Percentiles rank a stretch among this genome's conserved stretches.
Conservation (phyloP, 2,113 vertebrate genomes). For the Lanius collurio region DNA sequence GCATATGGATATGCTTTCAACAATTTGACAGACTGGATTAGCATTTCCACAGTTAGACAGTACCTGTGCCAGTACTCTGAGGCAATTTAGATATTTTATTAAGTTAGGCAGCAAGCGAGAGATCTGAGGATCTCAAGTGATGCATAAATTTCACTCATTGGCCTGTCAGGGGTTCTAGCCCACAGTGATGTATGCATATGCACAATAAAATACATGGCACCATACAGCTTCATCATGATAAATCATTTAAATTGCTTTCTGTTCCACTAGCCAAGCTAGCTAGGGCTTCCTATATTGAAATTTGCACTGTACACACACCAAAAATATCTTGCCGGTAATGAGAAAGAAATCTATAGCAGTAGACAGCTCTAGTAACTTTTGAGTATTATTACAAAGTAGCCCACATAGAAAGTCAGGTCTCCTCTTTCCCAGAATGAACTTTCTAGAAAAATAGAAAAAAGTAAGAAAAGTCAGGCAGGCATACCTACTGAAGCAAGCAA, state of each 20-base stretch:
- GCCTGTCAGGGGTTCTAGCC: background rate
- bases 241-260: constrained; percentile 40
- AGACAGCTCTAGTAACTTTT: background rate
- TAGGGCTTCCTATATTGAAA: background rate
- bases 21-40: background rate
- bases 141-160: constrained; percentile 35
- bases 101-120: background rate
- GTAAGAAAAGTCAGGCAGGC: background rate
- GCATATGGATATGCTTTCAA: background rate
- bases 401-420: background rate
- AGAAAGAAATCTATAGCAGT: background rate
- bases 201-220: background rate
- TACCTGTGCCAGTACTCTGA: background rate
- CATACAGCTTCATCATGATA: background rate
- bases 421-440: background rate
- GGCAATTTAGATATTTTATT: constrained; percentile 23
- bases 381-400: background rate
- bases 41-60: background rate
- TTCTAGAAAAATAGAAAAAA: background rate
- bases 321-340: background rate
- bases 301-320: background rate
- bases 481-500: background rate
- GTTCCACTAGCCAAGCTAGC: background rate
- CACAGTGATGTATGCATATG: background rate
- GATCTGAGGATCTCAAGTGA: background rate